Base-by-base conservation (phyloP, 1,140 invertebrate species). In the Semibalanus balanoides region DNA sequence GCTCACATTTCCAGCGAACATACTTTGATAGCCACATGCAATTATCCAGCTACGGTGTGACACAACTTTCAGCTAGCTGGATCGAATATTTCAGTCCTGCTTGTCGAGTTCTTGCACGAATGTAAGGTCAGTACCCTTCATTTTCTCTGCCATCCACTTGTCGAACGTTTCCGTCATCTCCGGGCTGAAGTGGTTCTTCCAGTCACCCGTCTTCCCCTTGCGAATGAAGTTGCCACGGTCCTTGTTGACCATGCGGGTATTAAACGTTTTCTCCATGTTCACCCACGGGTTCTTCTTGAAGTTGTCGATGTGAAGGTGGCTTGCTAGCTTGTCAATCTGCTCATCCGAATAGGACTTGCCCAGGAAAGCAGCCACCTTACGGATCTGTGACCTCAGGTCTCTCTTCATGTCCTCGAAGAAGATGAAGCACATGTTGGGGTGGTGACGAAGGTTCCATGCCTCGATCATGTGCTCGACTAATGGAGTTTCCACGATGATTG, bases 321-420 rank as follows among this genome's bases (percentile, higher is more conserved):
- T 25, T 3, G 69, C 69, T 22, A 70, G 28, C 25, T 28, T 28
- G 69, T 70, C 28, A 7, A 70, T n/a, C 69, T 70, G 69, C 25
- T 28, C 28, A 7, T 70, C 69, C 7, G 7, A 11, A 27, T 70
- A 70, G 69, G 25, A n/a, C 69, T 28, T 70, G 28, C 28, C 69
- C 7, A 70, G 28, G 28, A 70, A 70, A 27, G 69, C 25, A 3
- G 69, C 69, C 69, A 70, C 69, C 69, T 70, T 70, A 9, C 28
- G 25, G 25, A 70, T 3, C 28, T 70, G 69, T 7, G 25, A 5
- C 28, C 69, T 70, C 25, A 70, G 69, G 28, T 70, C 69, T 7
- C 25, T 70, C 43, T 92, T 92, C 90, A 94, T 90, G 74, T 94
- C 92, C 85, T 95, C 93, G 80, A 92, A 96, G 78, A 89, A 93